Evolutionary conservation across 2,113 vertebrate genomes (phyloP), one percentile per base, ranked within the genome.

Genomic region (Platichthys flesus): DNA sequence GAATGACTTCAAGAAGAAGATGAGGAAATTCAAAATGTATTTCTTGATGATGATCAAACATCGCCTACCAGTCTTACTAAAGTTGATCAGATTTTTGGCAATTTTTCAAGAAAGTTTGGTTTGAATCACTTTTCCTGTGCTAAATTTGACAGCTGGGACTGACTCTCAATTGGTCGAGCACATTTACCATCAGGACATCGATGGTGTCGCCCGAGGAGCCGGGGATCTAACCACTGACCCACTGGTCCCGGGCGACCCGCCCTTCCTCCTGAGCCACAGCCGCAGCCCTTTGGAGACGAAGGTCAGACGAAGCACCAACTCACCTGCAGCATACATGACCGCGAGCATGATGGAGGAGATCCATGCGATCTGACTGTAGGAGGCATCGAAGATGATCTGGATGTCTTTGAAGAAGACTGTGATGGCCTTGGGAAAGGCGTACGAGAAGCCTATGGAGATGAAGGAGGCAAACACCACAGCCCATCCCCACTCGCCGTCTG

Each of bases 291-390:
- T 51, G 47, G 16, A 51, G 20, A 21, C 21, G 21, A 54, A 15
- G 9, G 52, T 20, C 54, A 56, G 18, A 56, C 21, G 8, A 9
- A 31, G 16, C 16, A 2, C 15, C 5, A 23, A 59, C 94, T 95
- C 94, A 99, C 97, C 98, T 95, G 97, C 97, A 67, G 96, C 98
- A n/a, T 99, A 99, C 97, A 99, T 99, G 85, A 99, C 96, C 16
- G 98, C 97, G 16, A 99, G 90, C 96, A 99, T 99, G 87, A 99
- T 99, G 0, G 97, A 98, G 56, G 98, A 99, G 92, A 99, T 98
- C 98, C 97, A 98, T 1, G 97, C 96, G 51, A 98, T 95, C 89
- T 99, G 91, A 76, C 97, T 99, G 88, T 97, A 97, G 31, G 95
- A 90, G 20, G 95, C 93, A 5, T 90, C 59, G 73, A 99, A 99